Conservation (phyloP, 1,140 invertebrate species). For the Pectinophora gossypiella region DNA sequence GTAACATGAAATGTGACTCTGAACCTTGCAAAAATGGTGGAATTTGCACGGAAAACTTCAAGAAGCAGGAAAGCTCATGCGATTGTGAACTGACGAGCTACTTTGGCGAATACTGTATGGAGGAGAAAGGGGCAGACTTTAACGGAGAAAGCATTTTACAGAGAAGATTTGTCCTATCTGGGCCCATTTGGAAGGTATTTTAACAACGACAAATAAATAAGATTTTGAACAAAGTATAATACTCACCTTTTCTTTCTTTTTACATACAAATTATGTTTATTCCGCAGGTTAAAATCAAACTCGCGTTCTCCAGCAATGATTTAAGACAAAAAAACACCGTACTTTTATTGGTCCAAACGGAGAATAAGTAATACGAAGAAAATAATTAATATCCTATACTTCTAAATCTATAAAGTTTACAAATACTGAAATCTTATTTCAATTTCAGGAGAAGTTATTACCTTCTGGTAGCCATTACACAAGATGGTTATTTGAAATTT, state of each 20-base stretch:
- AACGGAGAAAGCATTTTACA: conserved; percentile 89
- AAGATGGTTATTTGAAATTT: conserved; percentile 88
- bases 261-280: not conserved
- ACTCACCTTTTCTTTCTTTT: too few species aligned
- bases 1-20: conserved; percentile 92
- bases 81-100: conserved; percentile 93
- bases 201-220: not conserved
- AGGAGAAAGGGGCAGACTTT: conserved; percentile 92
- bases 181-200: conserved; percentile 77
- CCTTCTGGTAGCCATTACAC: conserved; percentile 85
- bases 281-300: conserved; percentile 83
- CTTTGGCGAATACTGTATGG: conserved; percentile 85
- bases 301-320: conserved; percentile 89
- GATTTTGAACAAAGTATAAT: not conserved
- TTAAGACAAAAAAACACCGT: conserved; percentile 84
- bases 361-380: conserved; percentile 80
- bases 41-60: conserved; percentile 92
- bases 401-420: not conserved
- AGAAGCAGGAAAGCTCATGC: conserved; percentile 88
- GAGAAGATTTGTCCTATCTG: conserved; percentile 83
- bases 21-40: conserved; percentile 92
- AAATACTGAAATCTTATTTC: conserved; percentile 7
- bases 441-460: conserved; percentile 86
- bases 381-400: not conserved
- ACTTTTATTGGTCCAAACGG: conserved; percentile 86